Base-by-base conservation (phyloP, 2,113 vertebrate genomes). In the Blennius ocellaris region DNA sequence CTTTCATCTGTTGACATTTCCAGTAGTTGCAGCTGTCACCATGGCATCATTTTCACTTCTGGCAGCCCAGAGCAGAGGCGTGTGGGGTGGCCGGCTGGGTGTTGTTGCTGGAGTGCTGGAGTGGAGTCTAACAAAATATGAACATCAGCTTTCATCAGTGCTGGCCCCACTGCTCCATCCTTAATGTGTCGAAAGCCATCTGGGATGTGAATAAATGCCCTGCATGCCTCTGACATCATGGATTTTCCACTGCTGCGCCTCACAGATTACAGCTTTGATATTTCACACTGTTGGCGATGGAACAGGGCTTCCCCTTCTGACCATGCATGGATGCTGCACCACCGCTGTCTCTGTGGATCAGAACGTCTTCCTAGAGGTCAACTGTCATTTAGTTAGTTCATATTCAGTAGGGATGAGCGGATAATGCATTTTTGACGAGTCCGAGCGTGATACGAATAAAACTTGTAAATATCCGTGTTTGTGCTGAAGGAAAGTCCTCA, bases 191-290 rank as follows among this genome's bases (percentile, higher is more conserved):
- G 44, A 69, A 84, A 80, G 64, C 70, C 63, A 74, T 87, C 75
- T 83, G 77, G 69, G 77, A 82, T 64, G 38, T 12, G 73, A 69
- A 70, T 52, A 36, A 69, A 88, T 84, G 10, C 69, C 67, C 40
- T 6, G 59, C 74, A 30, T 86, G 79, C 65, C 80, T 82, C 68
- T 89, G 90, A 89, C 87, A 89, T 92, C 91, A 91, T 85, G 90
- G 86, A 92, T 88, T 92, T 92, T 92, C 91, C 91, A 91, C 87
- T 90, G 88, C 81, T 62, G 83, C 0, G 65, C 72, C 62, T 69
- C 69, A 72, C 48, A 81, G 78, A 87, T 85, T 61, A 66, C 85
- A 67, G 78, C 86, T 87, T 89, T 90, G 87, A 91, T 91, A 90
- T 89, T 78, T 89, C 75, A 91, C 43, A 76, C 82, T 3, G 14